These are phyloP conservation scores for Sarcophaga caerulescens DNA, from an alignment of 2,888 invertebrate genomes.

Conservation along the genomic window DNA sequence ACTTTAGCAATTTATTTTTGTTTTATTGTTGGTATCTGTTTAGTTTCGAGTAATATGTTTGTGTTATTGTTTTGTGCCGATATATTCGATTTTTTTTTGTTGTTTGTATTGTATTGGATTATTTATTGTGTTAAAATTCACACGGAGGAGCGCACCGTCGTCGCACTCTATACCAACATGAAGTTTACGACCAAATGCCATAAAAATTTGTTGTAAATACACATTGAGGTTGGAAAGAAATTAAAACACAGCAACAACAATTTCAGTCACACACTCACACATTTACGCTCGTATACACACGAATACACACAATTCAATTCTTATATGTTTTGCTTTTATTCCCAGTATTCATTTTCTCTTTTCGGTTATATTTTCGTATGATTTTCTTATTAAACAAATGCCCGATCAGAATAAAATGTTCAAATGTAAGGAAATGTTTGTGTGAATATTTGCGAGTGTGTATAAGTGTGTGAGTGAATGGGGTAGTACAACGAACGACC, in stretches of 20 bases:
- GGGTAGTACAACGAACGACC: constrained; percentile 25
- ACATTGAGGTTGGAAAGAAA: constrained; percentile 73
- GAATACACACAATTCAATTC: constrained; percentile 26
- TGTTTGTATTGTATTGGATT: constrained; percentile 37
- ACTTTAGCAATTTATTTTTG: not conserved
- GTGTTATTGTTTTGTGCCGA: constrained; percentile 52
- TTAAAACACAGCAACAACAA: constrained; percentile 28
- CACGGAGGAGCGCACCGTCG: constrained; percentile 75
- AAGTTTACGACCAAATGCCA: constrained; percentile 82
- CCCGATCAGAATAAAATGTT: constrained; percentile 41
- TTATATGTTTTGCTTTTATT: constrained; percentile 30
- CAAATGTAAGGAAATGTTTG: not conserved
- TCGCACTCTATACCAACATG: constrained; percentile 78
- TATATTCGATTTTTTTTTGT: constrained; percentile 35
- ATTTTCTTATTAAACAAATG: constrained; percentile 52
- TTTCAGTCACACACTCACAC: constrained; percentile 29
- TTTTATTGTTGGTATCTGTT: constrained; percentile 28
- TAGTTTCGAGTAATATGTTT: constrained; percentile 37
- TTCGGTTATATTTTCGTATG: constrained; percentile 14
- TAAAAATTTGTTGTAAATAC: constrained; percentile 81
- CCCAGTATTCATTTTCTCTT: constrained; percentile 30
- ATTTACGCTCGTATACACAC: constrained; percentile 14
- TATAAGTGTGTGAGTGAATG: constrained; percentile 15
- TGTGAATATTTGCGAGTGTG: constrained; percentile 13
- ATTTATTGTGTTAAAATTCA: constrained; percentile 71